Evolutionary conservation across 2,888 invertebrate species (phyloP).

Genomic region (Callyntrura guangdongensis): DNA sequence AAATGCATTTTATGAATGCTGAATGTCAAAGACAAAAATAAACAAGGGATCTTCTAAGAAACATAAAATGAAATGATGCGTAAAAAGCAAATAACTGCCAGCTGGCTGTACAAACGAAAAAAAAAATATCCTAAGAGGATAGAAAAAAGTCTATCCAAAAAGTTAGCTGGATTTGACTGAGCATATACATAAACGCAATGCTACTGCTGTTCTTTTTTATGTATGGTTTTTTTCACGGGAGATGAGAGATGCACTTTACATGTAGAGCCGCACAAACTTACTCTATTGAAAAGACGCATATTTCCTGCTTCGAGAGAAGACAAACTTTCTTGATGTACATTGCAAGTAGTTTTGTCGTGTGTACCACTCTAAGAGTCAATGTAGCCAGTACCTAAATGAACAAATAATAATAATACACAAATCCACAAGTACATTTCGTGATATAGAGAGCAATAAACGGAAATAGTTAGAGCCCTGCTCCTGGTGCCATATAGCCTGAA

Average conservation of each 20-base stretch:
- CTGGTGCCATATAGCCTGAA: neutral
- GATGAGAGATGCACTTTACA: neutral
- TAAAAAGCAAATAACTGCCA: conserved; percentile 73
- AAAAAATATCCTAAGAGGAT: conserved; percentile 52
- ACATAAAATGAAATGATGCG: conserved; percentile 69
- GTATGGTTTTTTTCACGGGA: neutral
- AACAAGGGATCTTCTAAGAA: conserved; percentile 54
- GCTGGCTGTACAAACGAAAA: conserved; percentile 71
- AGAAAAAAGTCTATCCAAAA: conserved; percentile 18
- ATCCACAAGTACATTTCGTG: conserved; percentile 10
- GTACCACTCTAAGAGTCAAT: conserved; percentile 50
- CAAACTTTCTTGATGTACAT: conserved; percentile 65
- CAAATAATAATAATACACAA: conserved; percentile 37
- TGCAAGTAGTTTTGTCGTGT: conserved; percentile 28
- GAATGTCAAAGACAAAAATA: conserved; percentile 37
- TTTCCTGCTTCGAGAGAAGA: conserved; percentile 72
- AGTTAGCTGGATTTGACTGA: too few species aligned
- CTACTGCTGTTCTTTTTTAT: neutral
- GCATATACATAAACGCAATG: neutral
- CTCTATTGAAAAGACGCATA: conserved; percentile 47
- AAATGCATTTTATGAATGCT: conserved; percentile 61
- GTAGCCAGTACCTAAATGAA: conserved; percentile 24
- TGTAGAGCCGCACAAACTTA: neutral
- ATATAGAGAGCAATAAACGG: conserved; percentile 27
- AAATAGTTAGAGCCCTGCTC: too few species aligned